Percentiles rank a stretch among this genome's conserved stretches.
Evolutionary conservation across 1,140 invertebrate species (phyloP).

Genomic region (Phocides pigmalion): DNA sequence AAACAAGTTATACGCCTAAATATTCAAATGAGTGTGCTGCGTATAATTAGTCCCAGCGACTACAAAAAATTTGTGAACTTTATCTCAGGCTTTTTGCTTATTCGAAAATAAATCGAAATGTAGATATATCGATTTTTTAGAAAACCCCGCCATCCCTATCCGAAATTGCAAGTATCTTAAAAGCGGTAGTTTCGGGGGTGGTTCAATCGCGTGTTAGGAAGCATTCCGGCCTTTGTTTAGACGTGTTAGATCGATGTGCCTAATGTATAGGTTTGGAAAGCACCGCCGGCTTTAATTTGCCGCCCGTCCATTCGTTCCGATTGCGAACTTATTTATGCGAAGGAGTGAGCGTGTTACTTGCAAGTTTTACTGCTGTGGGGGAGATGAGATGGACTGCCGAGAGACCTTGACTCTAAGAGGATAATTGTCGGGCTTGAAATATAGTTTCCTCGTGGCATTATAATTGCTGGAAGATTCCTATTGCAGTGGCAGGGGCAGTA

Average conservation of each 20-base stretch:
- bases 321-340: conserved; percentile 73
- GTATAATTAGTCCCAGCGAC: too few relatives aligned
- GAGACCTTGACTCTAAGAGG: conserved; percentile 23
- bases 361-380: conserved; percentile 26
- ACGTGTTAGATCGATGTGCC: conserved; percentile 80
- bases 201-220: conserved; percentile 67
- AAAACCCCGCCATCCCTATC: not conserved
- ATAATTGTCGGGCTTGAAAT: conserved; percentile 6
- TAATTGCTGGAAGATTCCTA: not conserved
- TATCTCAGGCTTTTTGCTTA: too few relatives aligned
- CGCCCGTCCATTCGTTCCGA: conserved; percentile 79
- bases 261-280: conserved; percentile 78
- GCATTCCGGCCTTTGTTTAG: conserved; percentile 72
- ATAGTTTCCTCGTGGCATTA: not conserved
- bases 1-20: too few relatives aligned
- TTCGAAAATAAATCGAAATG: not conserved
- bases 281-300: conserved; percentile 71
- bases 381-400: conserved; percentile 28
- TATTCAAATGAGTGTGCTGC: too few relatives aligned
- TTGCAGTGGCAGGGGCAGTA: too few relatives aligned
- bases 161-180: conserved; percentile 26
- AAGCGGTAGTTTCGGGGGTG: conserved; percentile 32
- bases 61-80: too few relatives aligned
- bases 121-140: not conserved
- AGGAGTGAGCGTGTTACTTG: conserved; percentile 34